Base-by-base conservation (phyloP, 2,888 invertebrate species). In the Mesopsocus fuscifrons region DNA sequence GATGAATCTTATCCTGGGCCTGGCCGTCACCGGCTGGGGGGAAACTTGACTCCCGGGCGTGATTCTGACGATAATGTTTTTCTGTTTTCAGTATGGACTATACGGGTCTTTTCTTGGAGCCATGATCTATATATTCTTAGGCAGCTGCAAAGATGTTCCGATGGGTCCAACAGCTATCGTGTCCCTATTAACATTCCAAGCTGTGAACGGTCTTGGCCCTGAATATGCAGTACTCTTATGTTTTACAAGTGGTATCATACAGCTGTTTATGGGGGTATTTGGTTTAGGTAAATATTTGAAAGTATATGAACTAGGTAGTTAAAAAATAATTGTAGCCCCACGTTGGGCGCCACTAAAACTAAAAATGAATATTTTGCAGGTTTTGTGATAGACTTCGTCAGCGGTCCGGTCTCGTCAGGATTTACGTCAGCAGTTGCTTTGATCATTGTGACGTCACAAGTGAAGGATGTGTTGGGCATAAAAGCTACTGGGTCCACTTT, bases 61-160 rank as follows among this genome's bases (percentile, higher is more conserved):
- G n/a, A n/a, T n/a, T n/a, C n/a, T n/a, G n/a, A n/a, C n/a, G n/a
- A n/a, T n/a, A n/a, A n/a, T n/a, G n/a, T n/a, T n/a, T n/a, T n/a
- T n/a, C n/a, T n/a, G 15, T 34, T 42, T 60, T 9, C 69, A 89
- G 79, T 83, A 85, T 62, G 94, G 92, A 33, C 67, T 94, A 41
- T 92, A 92, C 62, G 83, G 88, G 42, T 85, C 91, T n/a, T 92
- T 92, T 63, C 63, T 91, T 54, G 88, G 91, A 34, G 81, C 83
- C 59, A 80, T 92, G 61, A 68, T 91, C 47, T 94, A 94, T 66
- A 80, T 85, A 53, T 63, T 92, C 50, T 71, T 94, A 52, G 92
- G 92, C 38, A 88, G 87, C 48, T 85, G 88, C 57, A 87, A 88
- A 59, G 89, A 91, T 59, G 81, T 89, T 46, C 89, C 91, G 1